These are phyloP conservation scores for Cyclophora albipunctata DNA, from an alignment of 2,888 invertebrate genomes.

Conservation along the genomic window DNA sequence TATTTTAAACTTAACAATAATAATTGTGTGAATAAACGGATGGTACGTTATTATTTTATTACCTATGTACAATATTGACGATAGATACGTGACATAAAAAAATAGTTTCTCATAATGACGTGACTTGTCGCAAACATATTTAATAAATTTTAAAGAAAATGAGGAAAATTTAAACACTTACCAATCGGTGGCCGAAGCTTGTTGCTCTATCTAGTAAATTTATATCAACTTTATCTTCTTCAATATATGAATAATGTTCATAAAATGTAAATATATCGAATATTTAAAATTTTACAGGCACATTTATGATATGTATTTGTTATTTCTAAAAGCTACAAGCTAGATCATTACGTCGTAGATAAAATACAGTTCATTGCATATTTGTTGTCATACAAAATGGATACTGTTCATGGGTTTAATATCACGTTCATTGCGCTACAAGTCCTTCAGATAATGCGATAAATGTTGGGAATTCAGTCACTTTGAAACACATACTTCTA, in stretches of 20 bases:
- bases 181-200: conserved; percentile 9
- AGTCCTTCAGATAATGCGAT: conserved; percentile 17
- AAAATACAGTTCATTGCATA: conserved; percentile 17
- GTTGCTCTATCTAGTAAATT: conserved; percentile 18
- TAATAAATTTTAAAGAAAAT: no score
- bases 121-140: no score
- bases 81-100: no score
- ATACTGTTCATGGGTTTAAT: conserved; percentile 13
- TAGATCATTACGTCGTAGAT: conserved; percentile 35
- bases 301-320: conserved; percentile 68
- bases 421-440: conserved; percentile 12
- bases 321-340: conserved; percentile 40
- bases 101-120: no score
- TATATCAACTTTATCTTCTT: conserved; percentile 18
- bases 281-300: conserved; percentile 57
- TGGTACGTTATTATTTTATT: no score
- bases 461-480: conserved; percentile 18
- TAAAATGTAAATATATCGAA: conserved; percentile 33
- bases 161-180: conserved; percentile 7
- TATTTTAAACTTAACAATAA: no score
- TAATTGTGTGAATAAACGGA: no score
- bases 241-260: conserved; percentile 15
- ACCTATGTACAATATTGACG: no score
- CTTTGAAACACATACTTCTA: conserved; percentile 25
- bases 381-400: conserved; percentile 25